Evolutionary conservation across 2,113 vertebrate species (phyloP).

Genomic region (Cavia porcellus): DNA sequence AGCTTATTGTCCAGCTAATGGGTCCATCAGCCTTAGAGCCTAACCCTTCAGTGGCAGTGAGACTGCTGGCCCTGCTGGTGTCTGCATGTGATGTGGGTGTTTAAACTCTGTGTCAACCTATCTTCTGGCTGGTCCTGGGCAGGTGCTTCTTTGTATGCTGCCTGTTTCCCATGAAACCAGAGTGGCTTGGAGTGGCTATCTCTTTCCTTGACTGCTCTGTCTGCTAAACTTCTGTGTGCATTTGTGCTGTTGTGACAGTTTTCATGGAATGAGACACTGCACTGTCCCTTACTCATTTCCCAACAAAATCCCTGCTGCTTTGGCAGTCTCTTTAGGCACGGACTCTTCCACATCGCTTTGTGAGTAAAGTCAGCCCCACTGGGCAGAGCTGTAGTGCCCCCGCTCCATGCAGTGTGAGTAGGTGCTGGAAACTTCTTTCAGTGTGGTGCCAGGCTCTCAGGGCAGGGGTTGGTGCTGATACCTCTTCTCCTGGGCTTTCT

Average conservation of each 20-base stretch:
- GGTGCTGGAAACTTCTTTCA: background rate
- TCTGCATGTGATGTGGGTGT: background rate
- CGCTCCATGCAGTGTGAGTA: fast-evolving
- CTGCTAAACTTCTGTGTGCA: background rate
- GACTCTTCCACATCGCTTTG: background rate
- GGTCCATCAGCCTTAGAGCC: background rate
- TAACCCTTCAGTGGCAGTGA: background rate
- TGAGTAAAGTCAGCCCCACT: background rate
- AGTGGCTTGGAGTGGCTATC: background rate
- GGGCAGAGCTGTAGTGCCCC: fast-evolving
- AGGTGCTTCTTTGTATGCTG: fast-evolving
- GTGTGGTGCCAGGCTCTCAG: background rate
- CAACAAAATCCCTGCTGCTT: background rate
- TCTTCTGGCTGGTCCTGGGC: background rate
- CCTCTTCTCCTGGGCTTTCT: background rate
- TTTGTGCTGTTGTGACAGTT: background rate
- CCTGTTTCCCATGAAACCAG: background rate
- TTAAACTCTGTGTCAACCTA: background rate
- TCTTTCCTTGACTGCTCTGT: background rate
- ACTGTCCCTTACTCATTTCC: background rate
- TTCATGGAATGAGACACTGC: background rate
- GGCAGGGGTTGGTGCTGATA: background rate
- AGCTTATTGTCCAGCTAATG: background rate
- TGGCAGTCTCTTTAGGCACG: background rate
- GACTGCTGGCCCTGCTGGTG: background rate